Percentiles rank a stretch among this genome's conserved stretches.
Conservation (phyloP, 2,888 invertebrate species). For the Cosmia trapezina region DNA sequence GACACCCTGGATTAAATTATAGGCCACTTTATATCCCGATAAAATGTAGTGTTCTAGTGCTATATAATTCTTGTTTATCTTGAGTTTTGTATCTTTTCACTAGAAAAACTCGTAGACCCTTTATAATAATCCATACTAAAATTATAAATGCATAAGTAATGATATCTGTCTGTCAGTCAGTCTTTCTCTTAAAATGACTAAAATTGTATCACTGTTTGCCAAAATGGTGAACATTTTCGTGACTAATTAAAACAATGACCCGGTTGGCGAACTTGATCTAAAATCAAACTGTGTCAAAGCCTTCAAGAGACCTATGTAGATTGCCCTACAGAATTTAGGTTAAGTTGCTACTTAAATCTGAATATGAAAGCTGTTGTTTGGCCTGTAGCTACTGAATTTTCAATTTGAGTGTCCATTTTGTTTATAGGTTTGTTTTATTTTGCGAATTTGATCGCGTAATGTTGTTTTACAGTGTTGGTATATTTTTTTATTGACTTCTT, state of each 20-base stretch:
- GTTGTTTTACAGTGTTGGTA: not conserved
- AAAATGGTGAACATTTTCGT: slow-evolving; percentile 11
- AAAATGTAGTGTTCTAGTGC: too few relatives aligned
- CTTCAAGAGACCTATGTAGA: slow-evolving; percentile 50
- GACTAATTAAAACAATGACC: slow-evolving; percentile 44
- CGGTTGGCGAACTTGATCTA: slow-evolving; percentile 41
- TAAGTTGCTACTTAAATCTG: slow-evolving; percentile 51
- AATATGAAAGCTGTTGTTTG: slow-evolving; percentile 30
- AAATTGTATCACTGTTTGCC: not conserved
- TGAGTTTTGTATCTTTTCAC: too few relatives aligned
- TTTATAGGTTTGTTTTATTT: not conserved
- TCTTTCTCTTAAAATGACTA: not conserved
- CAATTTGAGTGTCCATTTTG: not conserved
- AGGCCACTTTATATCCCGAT: too few relatives aligned
- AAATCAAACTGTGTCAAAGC: slow-evolving; percentile 60
- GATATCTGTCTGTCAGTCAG: too few relatives aligned
- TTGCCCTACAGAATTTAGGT: slow-evolving; percentile 49
- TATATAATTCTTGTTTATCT: too few relatives aligned
- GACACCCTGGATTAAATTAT: too few relatives aligned
- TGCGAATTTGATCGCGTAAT: not conserved
- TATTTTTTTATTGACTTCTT: not conserved
- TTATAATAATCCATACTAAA: too few relatives aligned
- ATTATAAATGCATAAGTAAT: too few relatives aligned
- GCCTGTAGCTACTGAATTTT: not conserved
- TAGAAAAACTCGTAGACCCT: too few relatives aligned